Evolutionary conservation across 2,888 invertebrate genomes (phyloP).

Genomic region (Zelleria hepariella): DNA sequence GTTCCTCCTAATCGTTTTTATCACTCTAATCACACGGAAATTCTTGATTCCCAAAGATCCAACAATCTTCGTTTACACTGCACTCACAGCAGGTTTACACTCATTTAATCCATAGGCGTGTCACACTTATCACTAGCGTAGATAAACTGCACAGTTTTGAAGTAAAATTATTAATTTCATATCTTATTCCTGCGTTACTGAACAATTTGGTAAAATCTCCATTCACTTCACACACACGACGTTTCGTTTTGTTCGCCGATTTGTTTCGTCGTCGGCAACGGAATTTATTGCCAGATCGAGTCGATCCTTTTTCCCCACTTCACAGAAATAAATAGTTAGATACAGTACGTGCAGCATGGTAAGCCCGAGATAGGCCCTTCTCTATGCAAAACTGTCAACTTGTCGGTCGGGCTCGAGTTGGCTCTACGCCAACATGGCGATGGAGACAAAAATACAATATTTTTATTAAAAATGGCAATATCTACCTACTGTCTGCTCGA

Average conservation of each 20-base stretch:
- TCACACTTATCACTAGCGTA: constrained; percentile 49
- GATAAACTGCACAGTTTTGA: constrained; percentile 45
- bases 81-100: constrained; percentile 45
- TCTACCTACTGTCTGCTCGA: too few relatives aligned
- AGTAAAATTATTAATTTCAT: constrained; percentile 56
- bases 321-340: too few relatives aligned
- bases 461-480: too few relatives aligned
- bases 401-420: too few relatives aligned
- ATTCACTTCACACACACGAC: constrained; percentile 19
- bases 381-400: too few relatives aligned
- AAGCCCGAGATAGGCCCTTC: too few relatives aligned
- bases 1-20: constrained; percentile 40
- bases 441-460: too few relatives aligned
- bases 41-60: constrained; percentile 26
- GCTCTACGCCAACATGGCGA: too few relatives aligned
- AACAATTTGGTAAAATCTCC: constrained; percentile 34
- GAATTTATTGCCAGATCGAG: neutral
- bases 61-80: constrained; percentile 37
- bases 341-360: too few relatives aligned
- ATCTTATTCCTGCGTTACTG: constrained; percentile 49
- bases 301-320: neutral
- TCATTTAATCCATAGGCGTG: constrained; percentile 49
- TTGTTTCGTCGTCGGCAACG: neutral
- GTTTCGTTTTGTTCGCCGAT: constrained; percentile 2
- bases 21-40: constrained; percentile 49